A percentile compares a stretch with the other conserved stretches of the same genome.
These are phyloP conservation scores for Pachyrhynchus sulphureomaculatus DNA, from an alignment of 1,140 invertebrate species.

Conservation along the genomic window DNA sequence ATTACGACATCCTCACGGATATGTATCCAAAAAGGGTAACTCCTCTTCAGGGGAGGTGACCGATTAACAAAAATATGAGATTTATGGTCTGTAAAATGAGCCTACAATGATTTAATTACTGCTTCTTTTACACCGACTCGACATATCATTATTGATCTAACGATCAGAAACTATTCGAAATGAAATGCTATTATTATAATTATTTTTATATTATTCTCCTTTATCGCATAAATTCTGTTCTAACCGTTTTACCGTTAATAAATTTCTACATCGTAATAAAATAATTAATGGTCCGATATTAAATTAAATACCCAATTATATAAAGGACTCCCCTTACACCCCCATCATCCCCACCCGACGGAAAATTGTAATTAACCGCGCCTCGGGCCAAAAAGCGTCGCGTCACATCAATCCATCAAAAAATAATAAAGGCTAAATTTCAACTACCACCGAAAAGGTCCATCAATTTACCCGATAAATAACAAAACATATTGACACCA, in stretches of 20 bases:
- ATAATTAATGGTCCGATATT: constrained; percentile 23
- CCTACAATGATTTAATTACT: too few relatives aligned
- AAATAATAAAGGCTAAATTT: constrained; percentile 49
- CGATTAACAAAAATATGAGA: too few relatives aligned
- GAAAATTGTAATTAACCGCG: constrained; percentile 12
- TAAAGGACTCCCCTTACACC: constrained; percentile 8
- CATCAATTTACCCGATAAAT: constrained; percentile 47
- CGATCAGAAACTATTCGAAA: too few relatives aligned
- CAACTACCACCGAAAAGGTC: constrained; percentile 43
- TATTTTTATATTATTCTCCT: background rate
- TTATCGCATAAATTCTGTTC: constrained; percentile 2
- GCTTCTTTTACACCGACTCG: too few relatives aligned
- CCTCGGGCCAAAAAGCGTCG: constrained; percentile 20
- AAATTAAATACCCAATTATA: constrained; percentile 30
- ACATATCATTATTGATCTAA: too few relatives aligned
- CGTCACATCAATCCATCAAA: constrained; percentile 46
- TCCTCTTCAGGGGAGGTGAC: too few relatives aligned
- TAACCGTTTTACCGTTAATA: constrained; percentile 6
- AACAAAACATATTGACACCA: constrained; percentile 50
- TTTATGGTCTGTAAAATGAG: too few relatives aligned
- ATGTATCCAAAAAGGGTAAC: too few relatives aligned
- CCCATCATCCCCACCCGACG: background rate
- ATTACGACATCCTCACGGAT: too few relatives aligned
- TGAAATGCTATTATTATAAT: too few relatives aligned
- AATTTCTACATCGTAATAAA: constrained; percentile 11